Evolutionary conservation across 1,140 invertebrate species (phyloP).

Genomic region (Acromyrmex charruanus): DNA sequence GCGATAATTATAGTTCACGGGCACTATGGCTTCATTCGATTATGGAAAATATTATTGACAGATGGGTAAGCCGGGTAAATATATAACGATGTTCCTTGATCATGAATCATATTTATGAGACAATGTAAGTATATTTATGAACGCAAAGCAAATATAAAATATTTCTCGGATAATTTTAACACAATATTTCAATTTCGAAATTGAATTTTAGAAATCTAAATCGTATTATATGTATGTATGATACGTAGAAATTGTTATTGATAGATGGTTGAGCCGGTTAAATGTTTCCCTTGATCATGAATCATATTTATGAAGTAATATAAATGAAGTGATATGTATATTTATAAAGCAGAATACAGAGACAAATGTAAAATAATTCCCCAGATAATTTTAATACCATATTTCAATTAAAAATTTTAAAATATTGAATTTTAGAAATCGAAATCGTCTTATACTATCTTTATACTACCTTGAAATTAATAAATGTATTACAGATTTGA

Average conservation of each 20-base stretch:
- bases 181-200: not conserved
- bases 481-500: not conserved
- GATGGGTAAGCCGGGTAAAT: not conserved
- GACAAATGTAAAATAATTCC: not conserved
- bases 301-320: slow-evolving; percentile 6
- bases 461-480: not conserved
- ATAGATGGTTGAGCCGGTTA: not conserved
- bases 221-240: not conserved
- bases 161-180: not conserved
- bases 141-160: not conserved
- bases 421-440: not conserved
- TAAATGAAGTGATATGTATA: not conserved
- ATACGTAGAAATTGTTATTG: no score
- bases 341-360: not conserved
- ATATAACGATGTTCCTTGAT: not conserved
- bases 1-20: slow-evolving; percentile 17
- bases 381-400: not conserved
- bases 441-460: not conserved
- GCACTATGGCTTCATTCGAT: not conserved
- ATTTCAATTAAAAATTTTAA: not conserved
- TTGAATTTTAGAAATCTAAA: not conserved
- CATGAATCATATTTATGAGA: slow-evolving; percentile 19
- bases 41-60: slow-evolving; percentile 29
- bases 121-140: not conserved
- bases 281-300: slow-evolving; percentile 1